Evolutionary conservation across 2,113 vertebrate genomes (phyloP).

Genomic region (Xenopus laevis): DNA sequence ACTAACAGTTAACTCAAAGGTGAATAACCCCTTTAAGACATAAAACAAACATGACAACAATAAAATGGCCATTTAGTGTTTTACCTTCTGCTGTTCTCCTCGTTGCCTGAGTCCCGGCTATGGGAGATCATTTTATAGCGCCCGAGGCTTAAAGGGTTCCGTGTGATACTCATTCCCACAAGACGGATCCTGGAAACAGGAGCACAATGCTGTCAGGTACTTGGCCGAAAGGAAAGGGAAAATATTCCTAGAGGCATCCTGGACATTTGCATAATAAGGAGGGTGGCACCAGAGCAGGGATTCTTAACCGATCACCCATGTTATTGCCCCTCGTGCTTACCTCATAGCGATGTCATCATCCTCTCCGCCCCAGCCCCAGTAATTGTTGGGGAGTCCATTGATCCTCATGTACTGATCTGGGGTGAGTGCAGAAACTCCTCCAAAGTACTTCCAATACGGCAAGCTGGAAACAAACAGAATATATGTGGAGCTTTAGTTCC

Average conservation of each 20-base stretch:
- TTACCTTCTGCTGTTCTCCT: constrained; percentile 52
- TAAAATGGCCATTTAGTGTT: background rate
- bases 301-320: too few species aligned
- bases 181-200: constrained; percentile 55
- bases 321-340: constrained; percentile 43
- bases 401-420: constrained; percentile 70
- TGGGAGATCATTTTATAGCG: constrained; percentile 60
- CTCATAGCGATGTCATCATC: constrained; percentile 64
- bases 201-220: too few species aligned
- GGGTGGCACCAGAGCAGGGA: too few species aligned
- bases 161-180: constrained; percentile 59
- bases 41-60: too few species aligned
- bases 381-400: constrained; percentile 69
- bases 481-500: too few species aligned
- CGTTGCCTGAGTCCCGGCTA: constrained; percentile 12
- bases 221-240: too few species aligned
- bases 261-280: too few species aligned
- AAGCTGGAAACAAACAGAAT: constrained; percentile 48
- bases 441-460: constrained; percentile 62
- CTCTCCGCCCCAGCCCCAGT: constrained; percentile 62
- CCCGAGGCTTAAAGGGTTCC: constrained; percentile 51
- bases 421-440: constrained; percentile 65
- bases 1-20: too few species aligned
- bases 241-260: too few species aligned
- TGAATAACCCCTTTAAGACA: too few species aligned